Evolutionary conservation across 2,888 invertebrate species (phyloP).

Genomic region (Folsomia manolachei): DNA sequence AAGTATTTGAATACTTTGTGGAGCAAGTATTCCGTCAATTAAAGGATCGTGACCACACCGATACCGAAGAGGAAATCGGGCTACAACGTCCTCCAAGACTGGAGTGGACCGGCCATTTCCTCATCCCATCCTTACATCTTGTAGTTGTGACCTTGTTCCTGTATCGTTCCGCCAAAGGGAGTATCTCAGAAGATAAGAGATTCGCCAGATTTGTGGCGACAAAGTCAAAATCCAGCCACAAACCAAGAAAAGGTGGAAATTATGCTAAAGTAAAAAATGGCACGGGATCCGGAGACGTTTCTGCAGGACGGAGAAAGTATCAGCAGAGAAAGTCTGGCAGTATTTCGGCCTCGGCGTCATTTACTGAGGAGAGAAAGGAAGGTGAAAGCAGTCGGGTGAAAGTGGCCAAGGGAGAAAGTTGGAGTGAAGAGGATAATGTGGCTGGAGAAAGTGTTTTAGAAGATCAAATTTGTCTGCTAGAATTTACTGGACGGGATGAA

Average conservation of each 20-base stretch:
- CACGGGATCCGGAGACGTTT: no score
- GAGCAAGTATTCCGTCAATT: conserved; percentile 2
- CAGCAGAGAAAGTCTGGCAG: not conserved
- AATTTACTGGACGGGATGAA: not conserved
- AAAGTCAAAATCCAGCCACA: not conserved
- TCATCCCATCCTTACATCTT: conserved; percentile 9
- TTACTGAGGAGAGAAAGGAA: not conserved
- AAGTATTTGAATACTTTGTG: conserved; percentile 8
- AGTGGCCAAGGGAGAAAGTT: no score
- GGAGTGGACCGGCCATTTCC: conserved; percentile 10
- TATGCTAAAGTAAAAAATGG: no score
- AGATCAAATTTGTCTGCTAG: not conserved
- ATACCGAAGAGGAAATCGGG: not conserved
- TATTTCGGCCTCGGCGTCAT: not conserved
- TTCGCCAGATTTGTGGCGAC: not conserved
- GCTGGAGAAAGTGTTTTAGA: not conserved
- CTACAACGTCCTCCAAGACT: not conserved
- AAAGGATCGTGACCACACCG: not conserved
- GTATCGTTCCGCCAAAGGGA: not conserved
- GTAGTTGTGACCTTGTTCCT: not conserved
- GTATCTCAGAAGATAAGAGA: not conserved
- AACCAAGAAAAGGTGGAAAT: no score
- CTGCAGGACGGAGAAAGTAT: no score
- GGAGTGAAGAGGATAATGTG: not conserved
- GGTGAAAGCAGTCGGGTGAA: no score